Evolutionary conservation across 2,113 vertebrate species (phyloP).

Genomic region (Ochotona princeps): DNA sequence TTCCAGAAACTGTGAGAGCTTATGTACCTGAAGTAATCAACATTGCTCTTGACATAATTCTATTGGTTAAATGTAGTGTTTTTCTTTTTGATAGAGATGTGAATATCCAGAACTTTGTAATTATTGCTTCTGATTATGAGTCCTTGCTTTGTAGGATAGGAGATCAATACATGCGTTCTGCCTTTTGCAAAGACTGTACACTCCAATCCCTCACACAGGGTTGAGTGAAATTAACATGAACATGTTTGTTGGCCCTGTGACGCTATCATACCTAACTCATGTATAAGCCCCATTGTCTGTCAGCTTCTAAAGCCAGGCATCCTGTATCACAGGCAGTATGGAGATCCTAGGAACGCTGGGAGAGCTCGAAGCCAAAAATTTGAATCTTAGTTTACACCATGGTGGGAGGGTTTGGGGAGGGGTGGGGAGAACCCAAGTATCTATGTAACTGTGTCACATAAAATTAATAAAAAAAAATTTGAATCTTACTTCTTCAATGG

Average conservation of each 20-base stretch:
- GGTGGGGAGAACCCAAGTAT: no score
- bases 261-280: not conserved
- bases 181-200: not conserved
- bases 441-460: no score
- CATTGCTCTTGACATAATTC: not conserved
- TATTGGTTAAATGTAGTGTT: not conserved
- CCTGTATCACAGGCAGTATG: not conserved
- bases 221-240: not conserved
- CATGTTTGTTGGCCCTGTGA: not conserved
- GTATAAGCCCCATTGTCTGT: not conserved
- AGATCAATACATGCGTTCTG: not conserved
- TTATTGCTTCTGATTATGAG: not conserved
- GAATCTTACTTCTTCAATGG: not conserved
- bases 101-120: not conserved
- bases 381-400: no score
- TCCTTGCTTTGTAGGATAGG: not conserved
- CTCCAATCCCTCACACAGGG: not conserved
- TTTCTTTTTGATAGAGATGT: not conserved
- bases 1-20: not conserved
- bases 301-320: not conserved
- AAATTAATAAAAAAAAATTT: no score
- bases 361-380: slow-evolving; percentile 5
- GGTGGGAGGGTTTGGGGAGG: no score
- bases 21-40: not conserved
- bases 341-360: not conserved